phyloP scores from a whole-genome alignment of 1,140 invertebrate genomes.

The Grapholita molesta region DNA sequence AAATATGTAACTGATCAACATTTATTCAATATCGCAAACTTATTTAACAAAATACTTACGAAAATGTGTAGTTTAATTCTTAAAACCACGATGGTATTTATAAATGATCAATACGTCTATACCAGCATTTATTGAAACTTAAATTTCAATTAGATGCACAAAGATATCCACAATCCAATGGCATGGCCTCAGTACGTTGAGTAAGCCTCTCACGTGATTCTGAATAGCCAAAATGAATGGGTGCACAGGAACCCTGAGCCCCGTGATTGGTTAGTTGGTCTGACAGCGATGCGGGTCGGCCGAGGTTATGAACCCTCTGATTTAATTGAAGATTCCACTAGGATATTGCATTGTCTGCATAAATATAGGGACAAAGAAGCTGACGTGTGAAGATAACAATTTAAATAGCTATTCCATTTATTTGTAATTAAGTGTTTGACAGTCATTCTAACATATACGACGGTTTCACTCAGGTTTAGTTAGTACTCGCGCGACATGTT shows the following conservation, averaged over 20 bases:
- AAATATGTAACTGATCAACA: not conserved
- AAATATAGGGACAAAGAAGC: conserved; percentile 3
- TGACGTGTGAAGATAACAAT: not conserved
- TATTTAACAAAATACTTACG: too few species aligned
- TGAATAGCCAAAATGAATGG: conserved; percentile 12
- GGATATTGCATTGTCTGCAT: conserved; percentile 28
- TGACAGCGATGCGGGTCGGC: conserved; percentile 49
- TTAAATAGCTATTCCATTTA: too few species aligned
- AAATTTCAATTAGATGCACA: not conserved
- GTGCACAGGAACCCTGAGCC: conserved; percentile 36
- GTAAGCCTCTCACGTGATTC: conserved; percentile 7
- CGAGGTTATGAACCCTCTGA: conserved; percentile 57
- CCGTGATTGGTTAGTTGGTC: conserved; percentile 53
- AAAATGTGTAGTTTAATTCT: too few species aligned
- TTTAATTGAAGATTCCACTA: conserved; percentile 65
- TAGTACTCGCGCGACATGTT: too few species aligned
- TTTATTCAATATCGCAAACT: not conserved
- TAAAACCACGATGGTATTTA: too few species aligned
- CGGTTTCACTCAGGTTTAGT: too few species aligned
- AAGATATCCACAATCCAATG: not conserved
- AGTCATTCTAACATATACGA: too few species aligned
- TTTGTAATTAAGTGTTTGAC: too few species aligned
- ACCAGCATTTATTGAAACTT: not conserved
- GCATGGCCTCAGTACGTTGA: not conserved
- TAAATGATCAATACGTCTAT: not conserved